Base-by-base conservation (phyloP, 2,113 vertebrate genomes). In the Calyptommatus sinebrachiatus region DNA sequence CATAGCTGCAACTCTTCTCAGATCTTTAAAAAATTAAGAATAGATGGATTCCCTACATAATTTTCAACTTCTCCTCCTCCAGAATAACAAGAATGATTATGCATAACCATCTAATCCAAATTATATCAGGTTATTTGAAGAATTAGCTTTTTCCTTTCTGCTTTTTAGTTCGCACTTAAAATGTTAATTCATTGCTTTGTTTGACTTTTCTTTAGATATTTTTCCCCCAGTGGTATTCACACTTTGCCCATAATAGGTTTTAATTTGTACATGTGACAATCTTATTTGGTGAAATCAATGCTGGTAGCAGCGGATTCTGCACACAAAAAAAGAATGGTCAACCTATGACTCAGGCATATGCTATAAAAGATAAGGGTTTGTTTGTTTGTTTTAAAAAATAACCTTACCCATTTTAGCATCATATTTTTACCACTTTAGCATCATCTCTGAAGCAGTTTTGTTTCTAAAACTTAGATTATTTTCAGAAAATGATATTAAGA, bases 1-100 rank as follows among this genome's bases (percentile, higher is more conserved):
- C 71, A 1, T 20, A 81, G 5, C 9, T 71, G 63, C 8, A 68
- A 66, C 31, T 86, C 74, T 63, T 16, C 29, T 81, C 12, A 65
- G 53, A 83, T 35, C 22, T n/a, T 77, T 86, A 68, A 79, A n/a
- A 86, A 83, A 75, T 62, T 0, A 89, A 82, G 63, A 62, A 57
- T 9, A 66, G 0, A 22, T 71, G 77, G 22, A 62, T 83, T 85
- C 85, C 21, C 69, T 77, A 81, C 0, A 63, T 46, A 20, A 79
- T 9, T 77, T 81, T 48, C 3, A 80, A 24, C 5, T 12, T 11
- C 18, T 14, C 41, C 88, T 18, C 11, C 26, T 61, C 21, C 31
- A 18, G 1, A 3, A 78, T 60, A 83, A 79, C 60, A 75, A 71
- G 4, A 71, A 0, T 1, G 18, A 48, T 41, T 0, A 0, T 28